Evolutionary conservation across 2,113 vertebrate species (phyloP), one percentile per base, ranked within the genome.

Genomic region (Brachypteracias leptosomus): DNA sequence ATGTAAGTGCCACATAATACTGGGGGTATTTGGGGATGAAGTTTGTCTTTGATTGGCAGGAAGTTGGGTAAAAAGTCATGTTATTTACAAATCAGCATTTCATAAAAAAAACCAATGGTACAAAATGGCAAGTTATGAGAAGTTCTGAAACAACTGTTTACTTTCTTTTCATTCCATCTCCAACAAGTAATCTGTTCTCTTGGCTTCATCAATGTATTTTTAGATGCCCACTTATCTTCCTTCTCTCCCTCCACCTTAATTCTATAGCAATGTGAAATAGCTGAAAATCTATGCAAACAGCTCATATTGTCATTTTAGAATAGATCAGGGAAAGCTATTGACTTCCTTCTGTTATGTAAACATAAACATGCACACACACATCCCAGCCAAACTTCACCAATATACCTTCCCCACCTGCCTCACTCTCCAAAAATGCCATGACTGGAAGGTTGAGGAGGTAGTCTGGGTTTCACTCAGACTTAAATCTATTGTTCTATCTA

Each of bases 141-240:
- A 77, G 46, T 88, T 82, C 81, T 66, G 47, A 97, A 94, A 84
- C 35, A 83, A 49, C 31, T 76, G 89, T 86, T 93, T 94, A 77
- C 25, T 61, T 72, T 49, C 17, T 49, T n/a, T 87, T 80, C 63
- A 76, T 79, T 92, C 66, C 89, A 28, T 28, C 19, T 77, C 54
- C 38, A 62, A 63, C 21, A 91, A 91, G 68, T 52, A 94, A 94
- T 73, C 47, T 78, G 91, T 18, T 85, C n/a, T 89, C 77, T 29
- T 33, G 29, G 42, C 24, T 90, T 76, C 36, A 59, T 46, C 20
- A 84, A 29, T 9, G 71, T 66, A 46, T 42, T 87, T 95, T 89
- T 7, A 58, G 36, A 93, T 90, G 65, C 65, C 70, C 46, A 80
- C 35, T 80, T 62, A 15, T 16, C 51, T 51, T 79, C 49, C 22